Evolutionary conservation across 2,888 invertebrate species (phyloP).

Genomic region (Troglohyphantes excavatus): DNA sequence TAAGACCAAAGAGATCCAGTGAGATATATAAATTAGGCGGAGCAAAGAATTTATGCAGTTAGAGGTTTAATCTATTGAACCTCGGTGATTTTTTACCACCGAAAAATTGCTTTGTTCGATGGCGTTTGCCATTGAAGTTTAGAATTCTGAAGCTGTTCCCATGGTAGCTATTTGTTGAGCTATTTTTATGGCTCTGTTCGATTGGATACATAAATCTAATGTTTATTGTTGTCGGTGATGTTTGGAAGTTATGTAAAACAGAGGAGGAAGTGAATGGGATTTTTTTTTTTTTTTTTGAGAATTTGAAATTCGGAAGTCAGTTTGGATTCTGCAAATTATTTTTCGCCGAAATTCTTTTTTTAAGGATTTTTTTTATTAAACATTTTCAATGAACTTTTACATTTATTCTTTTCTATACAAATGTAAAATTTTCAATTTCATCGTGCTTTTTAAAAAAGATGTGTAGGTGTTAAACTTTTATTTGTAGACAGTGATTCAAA

Average conservation of each 20-base stretch:
- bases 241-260: conserved; percentile 13
- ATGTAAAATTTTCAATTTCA: too few species aligned
- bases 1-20: conserved; percentile 34
- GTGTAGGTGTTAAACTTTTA: too few species aligned
- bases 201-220: conserved; percentile 22
- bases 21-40: conserved; percentile 21
- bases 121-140: neutral
- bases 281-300: neutral
- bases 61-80: conserved; percentile 48
- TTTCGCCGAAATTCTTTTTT: too few species aligned
- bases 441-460: too few species aligned
- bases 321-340: too few species aligned
- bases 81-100: neutral
- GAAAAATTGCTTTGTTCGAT: neutral
- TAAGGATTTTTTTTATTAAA: too few species aligned
- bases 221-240: conserved; percentile 2
- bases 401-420: too few species aligned
- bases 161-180: conserved; percentile 18
- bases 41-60: conserved; percentile 45
- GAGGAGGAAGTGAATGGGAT: neutral
- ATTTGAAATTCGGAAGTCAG: too few species aligned
- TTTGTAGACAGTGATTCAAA: too few species aligned
- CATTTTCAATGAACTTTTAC: too few species aligned
- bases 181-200: conserved; percentile 3
- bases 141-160: neutral